Conservation (phyloP, 2,888 invertebrate genomes). For the Xestia xanthographa region DNA sequence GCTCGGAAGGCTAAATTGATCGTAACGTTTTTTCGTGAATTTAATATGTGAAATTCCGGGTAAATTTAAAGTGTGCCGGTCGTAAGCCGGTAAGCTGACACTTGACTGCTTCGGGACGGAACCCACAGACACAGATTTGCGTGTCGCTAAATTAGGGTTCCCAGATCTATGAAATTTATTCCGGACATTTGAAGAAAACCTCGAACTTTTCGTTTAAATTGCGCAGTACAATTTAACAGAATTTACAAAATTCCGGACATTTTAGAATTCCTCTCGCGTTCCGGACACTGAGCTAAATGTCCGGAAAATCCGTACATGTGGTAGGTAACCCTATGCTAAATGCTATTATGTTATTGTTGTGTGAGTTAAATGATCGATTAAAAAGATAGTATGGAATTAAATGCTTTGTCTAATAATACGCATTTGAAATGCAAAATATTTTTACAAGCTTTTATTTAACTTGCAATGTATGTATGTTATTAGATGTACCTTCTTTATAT, state of each 20-base stretch:
- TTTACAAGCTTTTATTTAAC: too few relatives aligned
- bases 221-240: background rate
- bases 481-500: too few relatives aligned
- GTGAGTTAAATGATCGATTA: slow-evolving; percentile 1
- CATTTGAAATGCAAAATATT: background rate
- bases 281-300: background rate
- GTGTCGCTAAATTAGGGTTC: slow-evolving; percentile 13
- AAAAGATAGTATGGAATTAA: background rate
- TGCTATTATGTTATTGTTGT: slow-evolving; percentile 3
- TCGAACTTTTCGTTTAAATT: background rate
- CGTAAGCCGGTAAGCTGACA: slow-evolving; percentile 80
- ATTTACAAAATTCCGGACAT: background rate
- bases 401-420: background rate
- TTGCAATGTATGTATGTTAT: too few relatives aligned
- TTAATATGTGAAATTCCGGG: slow-evolving; percentile 72
- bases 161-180: background rate
- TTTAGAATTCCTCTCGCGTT: background rate
- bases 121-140: slow-evolving; percentile 37
- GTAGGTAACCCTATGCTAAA: background rate
- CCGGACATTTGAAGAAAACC: background rate
- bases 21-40: slow-evolving; percentile 60
- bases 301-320: background rate
- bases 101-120: slow-evolving; percentile 61
- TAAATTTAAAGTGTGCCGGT: slow-evolving; percentile 75
- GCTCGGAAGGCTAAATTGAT: slow-evolving; percentile 33